phyloP scores from a whole-genome alignment of 2,888 invertebrate genomes.

The Plebejus melissa region DNA sequence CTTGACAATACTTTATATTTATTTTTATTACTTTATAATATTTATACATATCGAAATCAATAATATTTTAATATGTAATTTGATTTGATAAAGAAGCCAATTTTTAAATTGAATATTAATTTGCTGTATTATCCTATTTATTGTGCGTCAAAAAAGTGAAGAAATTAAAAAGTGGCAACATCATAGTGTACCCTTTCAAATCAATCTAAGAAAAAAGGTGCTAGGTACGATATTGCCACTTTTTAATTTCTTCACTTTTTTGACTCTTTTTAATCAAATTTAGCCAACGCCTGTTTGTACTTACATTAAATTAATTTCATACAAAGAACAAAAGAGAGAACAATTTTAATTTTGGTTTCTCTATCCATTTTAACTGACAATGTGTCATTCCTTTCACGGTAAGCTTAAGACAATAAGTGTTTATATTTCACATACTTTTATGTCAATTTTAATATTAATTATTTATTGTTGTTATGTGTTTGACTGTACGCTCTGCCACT shows the following conservation, averaged over 20 bases:
- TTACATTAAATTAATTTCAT: neutral
- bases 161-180: too few species aligned
- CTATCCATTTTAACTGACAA: slow-evolving; percentile 38
- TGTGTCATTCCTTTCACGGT: slow-evolving; percentile 53
- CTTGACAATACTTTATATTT: neutral
- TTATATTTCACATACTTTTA: slow-evolving; percentile 44
- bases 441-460: slow-evolving; percentile 49
- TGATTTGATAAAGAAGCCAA: neutral
- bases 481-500: slow-evolving; percentile 25
- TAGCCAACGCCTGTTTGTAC: neutral
- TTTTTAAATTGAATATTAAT: too few species aligned
- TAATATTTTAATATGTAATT: neutral
- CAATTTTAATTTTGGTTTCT: slow-evolving; percentile 15
- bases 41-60: neutral
- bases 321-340: neutral
- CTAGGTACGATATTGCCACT: too few species aligned
- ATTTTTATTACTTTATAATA: too few species aligned
- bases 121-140: neutral
- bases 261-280: neutral
- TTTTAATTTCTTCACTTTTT: too few species aligned
- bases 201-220: too few species aligned
- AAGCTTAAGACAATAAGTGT: slow-evolving; percentile 57
- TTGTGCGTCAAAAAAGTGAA: too few species aligned
- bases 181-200: too few species aligned
- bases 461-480: slow-evolving; percentile 13